Conservation (phyloP, 2,797 vertebrate genomes). For the Halcyon chelicuti region DNA sequence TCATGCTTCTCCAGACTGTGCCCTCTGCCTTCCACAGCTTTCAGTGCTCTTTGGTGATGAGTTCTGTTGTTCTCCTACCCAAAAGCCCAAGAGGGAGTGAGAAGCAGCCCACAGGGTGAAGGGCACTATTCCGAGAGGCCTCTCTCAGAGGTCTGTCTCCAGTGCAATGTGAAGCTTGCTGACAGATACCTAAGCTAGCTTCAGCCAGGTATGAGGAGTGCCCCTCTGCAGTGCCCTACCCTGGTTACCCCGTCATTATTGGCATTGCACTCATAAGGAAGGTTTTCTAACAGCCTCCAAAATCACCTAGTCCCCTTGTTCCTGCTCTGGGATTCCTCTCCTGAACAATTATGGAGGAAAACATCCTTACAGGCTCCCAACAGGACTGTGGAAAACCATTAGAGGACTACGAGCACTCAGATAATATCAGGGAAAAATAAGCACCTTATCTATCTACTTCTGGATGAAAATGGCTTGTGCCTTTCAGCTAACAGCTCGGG, state of each 20-base stretch:
- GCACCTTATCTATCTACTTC: neutral
- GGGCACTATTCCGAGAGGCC: neutral
- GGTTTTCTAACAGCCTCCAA: neutral
- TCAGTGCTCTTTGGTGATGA: neutral
- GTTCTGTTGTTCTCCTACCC: neutral
- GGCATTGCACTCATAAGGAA: neutral
- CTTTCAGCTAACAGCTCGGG: neutral
- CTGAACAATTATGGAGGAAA: neutral
- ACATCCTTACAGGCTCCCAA: neutral
- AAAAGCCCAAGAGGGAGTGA: neutral
- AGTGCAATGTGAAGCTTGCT: neutral
- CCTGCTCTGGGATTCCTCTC: neutral
- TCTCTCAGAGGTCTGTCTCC: neutral
- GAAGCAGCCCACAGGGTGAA: neutral
- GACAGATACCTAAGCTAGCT: neutral
- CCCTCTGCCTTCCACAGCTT: neutral
- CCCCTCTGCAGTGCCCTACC: neutral
- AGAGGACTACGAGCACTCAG: neutral
- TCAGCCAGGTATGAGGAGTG: neutral
- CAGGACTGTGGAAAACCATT: neutral
- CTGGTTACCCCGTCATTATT: rapidly evolving
- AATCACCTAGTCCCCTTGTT: neutral
- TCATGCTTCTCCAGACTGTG: neutral
- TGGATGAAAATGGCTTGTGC: neutral
- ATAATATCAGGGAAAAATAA: neutral